Base-by-base conservation (phyloP, 2,888 invertebrate genomes). In the Halictus ligatus region DNA sequence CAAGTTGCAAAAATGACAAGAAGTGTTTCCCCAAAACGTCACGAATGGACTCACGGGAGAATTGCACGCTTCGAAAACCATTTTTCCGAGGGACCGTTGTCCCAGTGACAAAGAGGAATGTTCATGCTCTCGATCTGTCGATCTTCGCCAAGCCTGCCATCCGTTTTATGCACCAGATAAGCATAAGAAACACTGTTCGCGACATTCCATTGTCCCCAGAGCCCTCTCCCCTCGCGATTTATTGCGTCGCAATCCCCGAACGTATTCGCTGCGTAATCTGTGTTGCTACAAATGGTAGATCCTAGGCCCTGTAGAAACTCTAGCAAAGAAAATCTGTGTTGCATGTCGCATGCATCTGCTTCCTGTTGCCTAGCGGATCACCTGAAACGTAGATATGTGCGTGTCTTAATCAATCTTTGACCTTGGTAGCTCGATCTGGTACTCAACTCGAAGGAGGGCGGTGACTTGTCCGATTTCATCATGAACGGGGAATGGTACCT, bases 401-500 rank as follows among this genome's bases (percentile, higher is more conserved):
- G 91, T 91, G 91, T 93, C 92, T 94, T 94, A 94, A 94, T 94
- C 92, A 91, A 94, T 94, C 92, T 94, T 94, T 95, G 92, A 93
- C 92, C 92, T 94, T 92, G 94, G 96, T 97, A 98, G 98, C 97
- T 99, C 96, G 99, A 99, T 97, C 97, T 99, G 96, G 97, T 98
- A 96, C 97, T 99, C 95, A 98, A 99, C 96, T 98, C 98, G 94
- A 98, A 98, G 95, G 97, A 97, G 93, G 99, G 98, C 92, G 99
- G 99, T 92, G 99, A 99, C 96, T 97, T 98, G 94, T 98, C 98
- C 93, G 98, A 98, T 96, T 99, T 99, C 97, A 99, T 99, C 95
- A 98, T 98, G 93, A 99, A 99, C 95, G 99, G 99, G 94, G 99
- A 99, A 96, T 99, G 99, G 99, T 98, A 99, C 96, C 97, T 99